Percentiles rank a stretch among this genome's conserved stretches.
Evolutionary conservation across 2,888 invertebrate genomes (phyloP).

Genomic region (Liodrosophila aerea): DNA sequence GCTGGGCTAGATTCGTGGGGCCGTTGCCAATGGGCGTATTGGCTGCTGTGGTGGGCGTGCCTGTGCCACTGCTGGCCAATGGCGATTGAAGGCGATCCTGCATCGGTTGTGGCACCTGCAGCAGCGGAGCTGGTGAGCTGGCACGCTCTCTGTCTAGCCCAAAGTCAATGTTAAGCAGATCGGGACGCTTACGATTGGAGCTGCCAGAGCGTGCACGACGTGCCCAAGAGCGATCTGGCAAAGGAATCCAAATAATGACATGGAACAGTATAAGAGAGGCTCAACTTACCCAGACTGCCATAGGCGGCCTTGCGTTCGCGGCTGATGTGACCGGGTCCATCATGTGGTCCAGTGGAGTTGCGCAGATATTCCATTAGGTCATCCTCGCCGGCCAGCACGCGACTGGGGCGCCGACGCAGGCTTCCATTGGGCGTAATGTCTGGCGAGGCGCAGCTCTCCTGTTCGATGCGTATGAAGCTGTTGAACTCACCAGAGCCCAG

Average conservation of each 20-base stretch:
- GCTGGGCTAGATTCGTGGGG: conserved; percentile 28
- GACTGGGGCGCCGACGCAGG: conserved; percentile 89
- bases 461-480: conserved; percentile 73
- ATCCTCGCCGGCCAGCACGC: conserved; percentile 85
- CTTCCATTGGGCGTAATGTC: conserved; percentile 96
- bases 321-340: conserved; percentile 83
- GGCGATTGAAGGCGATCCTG: conserved; percentile 84
- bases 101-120: conserved; percentile 34
- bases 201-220: conserved; percentile 88
- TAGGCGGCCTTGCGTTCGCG: conserved; percentile 88
- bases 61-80: conserved; percentile 55
- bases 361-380: conserved; percentile 94
- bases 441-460: conserved; percentile 80
- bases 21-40: conserved; percentile 55
- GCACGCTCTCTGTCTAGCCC: conserved; percentile 88
- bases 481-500: conserved; percentile 84
- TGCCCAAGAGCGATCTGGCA: conserved; percentile 92
- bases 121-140: conserved; percentile 86
- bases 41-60: conserved; percentile 52
- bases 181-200: conserved; percentile 89
- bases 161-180: conserved; percentile 88
- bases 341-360: conserved; percentile 89
- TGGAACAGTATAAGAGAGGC: background rate
- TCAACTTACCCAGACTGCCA: conserved; percentile 88
- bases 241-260: no score